Evolutionary conservation across 2,113 vertebrate species (phyloP), one percentile per base, ranked within the genome.

Genomic region (Megaleporinus macrocephalus): DNA sequence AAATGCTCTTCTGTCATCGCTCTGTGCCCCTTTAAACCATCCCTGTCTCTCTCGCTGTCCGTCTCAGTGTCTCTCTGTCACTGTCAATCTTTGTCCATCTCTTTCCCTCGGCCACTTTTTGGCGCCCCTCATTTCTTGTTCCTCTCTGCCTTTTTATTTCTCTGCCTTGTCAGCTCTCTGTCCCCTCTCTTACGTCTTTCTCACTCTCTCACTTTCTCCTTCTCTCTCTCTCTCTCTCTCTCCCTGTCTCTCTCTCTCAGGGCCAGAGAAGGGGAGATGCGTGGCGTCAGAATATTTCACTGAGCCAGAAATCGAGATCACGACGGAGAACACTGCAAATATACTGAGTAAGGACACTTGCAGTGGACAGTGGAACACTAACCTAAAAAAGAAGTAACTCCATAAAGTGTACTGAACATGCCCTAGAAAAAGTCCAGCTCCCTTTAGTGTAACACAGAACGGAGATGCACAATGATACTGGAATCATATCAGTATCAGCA

Each of bases 261-360:
- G 96, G 79, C 90, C 95, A 18, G 96, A 97, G 88, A 97, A 95
- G 83, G 96, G 96, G 68, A 93, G 96, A 75, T 97, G 96, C 81
- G 96, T 97, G 78, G 95, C 96, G 5, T 95, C 96, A 0, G 96
- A 97, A 78, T 97, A 97, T 89, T 97, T 97, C 88, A 94, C 95
- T 0, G 96, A 96, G 77, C 93, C 95, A 0, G 96, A 97, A 86
- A 95, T 96, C 20, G 96, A 97, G 86, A 94, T 97, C 89, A 96
- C 96, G 5, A 97, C 96, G 2, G 96, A 97, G 84, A 97, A 97
- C 76, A 97, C 96, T 0, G 96, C 96, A 86, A 97, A 97, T 88
- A 97, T 97, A 71, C 93, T 97, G 73, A 97, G 96, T 97, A 87
- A 95, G 96, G 51, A 20, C 26, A 27, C 9, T 51, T 26, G 13